Evolutionary conservation across 2,888 invertebrate genomes (phyloP).

Genomic region (Petrolisthes cinctipes): DNA sequence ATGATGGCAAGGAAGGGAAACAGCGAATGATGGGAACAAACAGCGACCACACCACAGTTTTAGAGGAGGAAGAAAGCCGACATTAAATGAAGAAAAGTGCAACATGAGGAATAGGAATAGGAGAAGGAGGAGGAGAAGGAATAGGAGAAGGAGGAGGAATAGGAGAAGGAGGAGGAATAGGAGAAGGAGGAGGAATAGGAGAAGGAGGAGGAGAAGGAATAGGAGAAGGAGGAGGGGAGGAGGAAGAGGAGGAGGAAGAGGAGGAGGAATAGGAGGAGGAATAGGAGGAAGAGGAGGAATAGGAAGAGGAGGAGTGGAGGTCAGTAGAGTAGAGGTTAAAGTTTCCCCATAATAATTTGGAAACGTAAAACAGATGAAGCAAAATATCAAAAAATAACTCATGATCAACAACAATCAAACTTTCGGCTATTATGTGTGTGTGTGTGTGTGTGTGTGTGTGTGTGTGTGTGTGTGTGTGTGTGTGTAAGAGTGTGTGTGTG

Average conservation of each 20-base stretch:
- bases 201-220: not conserved
- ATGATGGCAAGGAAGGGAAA: no score
- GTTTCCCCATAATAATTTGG: not conserved
- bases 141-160: not conserved
- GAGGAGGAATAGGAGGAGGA: not conserved
- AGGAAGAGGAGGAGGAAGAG: not conserved
- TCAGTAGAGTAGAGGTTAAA: not conserved
- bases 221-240: not conserved
- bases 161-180: not conserved
- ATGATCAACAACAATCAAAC: not conserved
- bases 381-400: not conserved
- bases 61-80: not conserved
- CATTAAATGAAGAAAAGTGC: no score
- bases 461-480: not conserved
- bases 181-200: not conserved
- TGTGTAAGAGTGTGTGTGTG: no score
- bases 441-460: conserved; percentile 24
- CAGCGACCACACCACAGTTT: no score
- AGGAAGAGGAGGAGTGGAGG: not conserved
- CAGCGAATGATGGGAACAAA: no score
- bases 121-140: not conserved
- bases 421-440: not conserved
- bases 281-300: not conserved
- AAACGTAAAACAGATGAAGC: not conserved
- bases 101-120: not conserved